Evolutionary conservation across 2,888 invertebrate species (phyloP).

Genomic region (Epirrhoe tristata): DNA sequence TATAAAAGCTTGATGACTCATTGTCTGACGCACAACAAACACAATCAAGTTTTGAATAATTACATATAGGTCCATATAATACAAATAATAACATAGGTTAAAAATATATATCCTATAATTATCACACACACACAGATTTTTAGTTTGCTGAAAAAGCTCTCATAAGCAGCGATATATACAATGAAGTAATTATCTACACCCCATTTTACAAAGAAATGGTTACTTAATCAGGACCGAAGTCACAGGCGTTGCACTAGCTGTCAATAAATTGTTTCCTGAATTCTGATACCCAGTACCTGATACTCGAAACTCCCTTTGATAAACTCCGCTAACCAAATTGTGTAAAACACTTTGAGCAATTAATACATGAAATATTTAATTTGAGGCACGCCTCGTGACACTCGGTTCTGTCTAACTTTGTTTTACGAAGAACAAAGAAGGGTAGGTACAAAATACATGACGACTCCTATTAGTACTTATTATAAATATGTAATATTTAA

Average conservation of each 20-base stretch:
- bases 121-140: no score
- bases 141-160: no score
- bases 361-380: slow-evolving; percentile 55
- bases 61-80: neutral
- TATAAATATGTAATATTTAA: neutral
- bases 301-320: slow-evolving; percentile 20
- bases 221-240: neutral
- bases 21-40: neutral
- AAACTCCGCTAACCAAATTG: slow-evolving; percentile 43
- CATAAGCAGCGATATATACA: no score
- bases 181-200: no score
- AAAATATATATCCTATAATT: no score
- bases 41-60: neutral
- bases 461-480: neutral
- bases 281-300: slow-evolving; percentile 24
- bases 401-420: slow-evolving; percentile 45
- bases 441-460: neutral
- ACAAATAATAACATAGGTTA: no score
- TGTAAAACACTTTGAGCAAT: slow-evolving; percentile 44
- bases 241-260: slow-evolving; percentile 11
- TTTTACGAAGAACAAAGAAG: slow-evolving; percentile 11
- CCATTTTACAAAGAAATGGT: no score
- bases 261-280: slow-evolving; percentile 28
- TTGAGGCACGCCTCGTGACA: slow-evolving; percentile 47
- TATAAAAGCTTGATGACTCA: neutral